phyloP scores from a whole-genome alignment of 2,888 invertebrate genomes.

The Stegana nigrithorax region DNA sequence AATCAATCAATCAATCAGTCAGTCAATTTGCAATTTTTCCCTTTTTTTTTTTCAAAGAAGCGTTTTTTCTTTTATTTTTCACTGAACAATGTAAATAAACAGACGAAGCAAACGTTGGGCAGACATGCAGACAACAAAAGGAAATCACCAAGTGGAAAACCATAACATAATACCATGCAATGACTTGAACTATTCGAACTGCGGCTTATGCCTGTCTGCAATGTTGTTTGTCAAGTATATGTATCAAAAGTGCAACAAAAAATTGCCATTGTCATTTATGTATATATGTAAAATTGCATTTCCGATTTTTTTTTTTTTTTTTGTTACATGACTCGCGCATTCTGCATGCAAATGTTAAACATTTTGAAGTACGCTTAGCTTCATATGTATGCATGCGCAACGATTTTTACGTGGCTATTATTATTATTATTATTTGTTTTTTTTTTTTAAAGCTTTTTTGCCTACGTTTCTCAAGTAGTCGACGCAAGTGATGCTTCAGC shows the following conservation, averaged over 20 bases:
- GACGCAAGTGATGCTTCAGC: constrained; percentile 39
- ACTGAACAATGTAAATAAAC: background rate
- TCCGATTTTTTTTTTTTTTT: background rate
- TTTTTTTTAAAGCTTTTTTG: no score
- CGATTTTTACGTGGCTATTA: no score
- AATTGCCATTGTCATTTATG: background rate
- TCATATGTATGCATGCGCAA: no score
- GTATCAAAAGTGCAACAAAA: background rate
- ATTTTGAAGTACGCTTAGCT: no score
- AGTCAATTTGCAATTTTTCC: background rate
- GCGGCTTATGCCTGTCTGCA: no score
- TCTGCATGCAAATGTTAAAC: constrained; percentile 61
- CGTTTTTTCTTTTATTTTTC: no score
- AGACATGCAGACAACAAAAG: background rate
- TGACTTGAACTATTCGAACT: constrained; percentile 7
- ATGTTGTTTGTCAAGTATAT: no score
- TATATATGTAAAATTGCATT: background rate
- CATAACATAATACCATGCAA: background rate
- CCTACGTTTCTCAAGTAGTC: constrained; percentile 44
- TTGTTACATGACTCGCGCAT: constrained; percentile 36
- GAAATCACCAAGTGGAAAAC: background rate
- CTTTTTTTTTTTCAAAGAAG: no score
- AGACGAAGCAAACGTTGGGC: background rate
- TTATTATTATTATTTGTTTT: no score
- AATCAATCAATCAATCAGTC: background rate